phyloP scores from a whole-genome alignment of 2,888 invertebrate species.

The Eupithecia inturbata region DNA sequence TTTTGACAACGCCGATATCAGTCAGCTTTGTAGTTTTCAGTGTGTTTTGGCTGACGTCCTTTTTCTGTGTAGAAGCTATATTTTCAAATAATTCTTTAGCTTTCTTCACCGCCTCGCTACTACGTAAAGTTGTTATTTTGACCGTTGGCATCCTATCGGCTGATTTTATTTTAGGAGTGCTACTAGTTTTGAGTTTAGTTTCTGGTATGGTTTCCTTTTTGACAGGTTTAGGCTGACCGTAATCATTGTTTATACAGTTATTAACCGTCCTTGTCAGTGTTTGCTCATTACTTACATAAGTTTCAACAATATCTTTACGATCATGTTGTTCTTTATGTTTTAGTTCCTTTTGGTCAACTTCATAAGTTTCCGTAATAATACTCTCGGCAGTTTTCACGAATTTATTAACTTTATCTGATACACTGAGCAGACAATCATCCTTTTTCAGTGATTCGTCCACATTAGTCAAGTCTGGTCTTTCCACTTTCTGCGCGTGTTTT shows the following conservation, averaged over 20 bases:
- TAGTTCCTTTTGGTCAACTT: slow-evolving; percentile 68
- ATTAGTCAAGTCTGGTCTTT: slow-evolving; percentile 81
- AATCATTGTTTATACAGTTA: slow-evolving; percentile 35
- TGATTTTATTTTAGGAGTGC: slow-evolving; percentile 55
- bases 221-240: slow-evolving; percentile 51
- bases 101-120: slow-evolving; percentile 87
- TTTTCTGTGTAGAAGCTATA: slow-evolving; percentile 77
- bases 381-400: slow-evolving; percentile 86
- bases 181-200: slow-evolving; percentile 57
- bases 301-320: slow-evolving; percentile 51
- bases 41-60: slow-evolving; percentile 50
- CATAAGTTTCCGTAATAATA: slow-evolving; percentile 67
- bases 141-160: slow-evolving; percentile 59
- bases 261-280: slow-evolving; percentile 26
- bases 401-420: slow-evolving; percentile 87
- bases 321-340: slow-evolving; percentile 77
- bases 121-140: slow-evolving; percentile 78
- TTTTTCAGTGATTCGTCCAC: slow-evolving; percentile 83
- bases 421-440: slow-evolving; percentile 86
- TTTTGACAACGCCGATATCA: slow-evolving; percentile 78
- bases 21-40: slow-evolving; percentile 72
- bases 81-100: slow-evolving; percentile 89
- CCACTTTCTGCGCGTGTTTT: slow-evolving; percentile 68
- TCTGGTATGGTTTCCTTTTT: slow-evolving; percentile 61
- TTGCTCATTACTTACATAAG: slow-evolving; percentile 43